Percentiles rank a stretch among this genome's conserved stretches.
Conservation (phyloP, 2,113 vertebrate species). For the Ancistrus triradiatus region DNA sequence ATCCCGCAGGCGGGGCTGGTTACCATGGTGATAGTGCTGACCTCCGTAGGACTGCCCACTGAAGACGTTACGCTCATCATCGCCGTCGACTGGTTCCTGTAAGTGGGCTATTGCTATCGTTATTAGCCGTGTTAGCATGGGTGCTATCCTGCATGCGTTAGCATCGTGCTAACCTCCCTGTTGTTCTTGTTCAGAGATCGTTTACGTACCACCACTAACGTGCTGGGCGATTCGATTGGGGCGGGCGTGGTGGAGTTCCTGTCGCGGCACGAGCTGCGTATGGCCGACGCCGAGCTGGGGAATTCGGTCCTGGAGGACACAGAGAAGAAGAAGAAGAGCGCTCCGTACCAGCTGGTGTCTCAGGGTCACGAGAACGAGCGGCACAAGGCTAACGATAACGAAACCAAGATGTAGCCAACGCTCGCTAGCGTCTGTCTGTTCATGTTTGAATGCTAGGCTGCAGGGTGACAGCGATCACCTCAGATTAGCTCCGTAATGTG, state of each 20-base stretch:
- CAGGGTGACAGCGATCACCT: no score
- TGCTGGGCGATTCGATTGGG: constrained; percentile 91
- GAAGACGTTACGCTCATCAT: constrained; percentile 95
- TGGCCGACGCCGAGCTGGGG: constrained; percentile 77
- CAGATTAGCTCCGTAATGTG: no score
- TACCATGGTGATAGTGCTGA: constrained; percentile 97
- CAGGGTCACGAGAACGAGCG: constrained; percentile 77
- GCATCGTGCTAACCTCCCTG: no score
- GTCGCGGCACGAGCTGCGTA: constrained; percentile 83
- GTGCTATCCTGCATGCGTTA: no score
- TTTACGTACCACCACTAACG: constrained; percentile 89
- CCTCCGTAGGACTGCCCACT: constrained; percentile 93
- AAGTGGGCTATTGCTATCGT: constrained; percentile 66
- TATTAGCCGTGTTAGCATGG: no score
- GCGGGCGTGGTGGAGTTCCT: constrained; percentile 92
- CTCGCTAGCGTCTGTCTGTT: no score
- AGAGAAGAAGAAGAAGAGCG: constrained; percentile 87
- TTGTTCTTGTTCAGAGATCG: constrained; percentile 74
- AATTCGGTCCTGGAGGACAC: constrained; percentile 89
- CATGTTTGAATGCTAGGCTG: no score
- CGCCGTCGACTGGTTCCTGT: constrained; percentile 98
- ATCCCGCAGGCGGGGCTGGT: constrained; percentile 96
- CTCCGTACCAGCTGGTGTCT: constrained; percentile 79
- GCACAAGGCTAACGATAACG: constrained; percentile 75
- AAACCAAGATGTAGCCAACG: constrained; percentile 87